Conservation (phyloP, 2,888 invertebrate species). For the Lasioglossum malachurum region DNA sequence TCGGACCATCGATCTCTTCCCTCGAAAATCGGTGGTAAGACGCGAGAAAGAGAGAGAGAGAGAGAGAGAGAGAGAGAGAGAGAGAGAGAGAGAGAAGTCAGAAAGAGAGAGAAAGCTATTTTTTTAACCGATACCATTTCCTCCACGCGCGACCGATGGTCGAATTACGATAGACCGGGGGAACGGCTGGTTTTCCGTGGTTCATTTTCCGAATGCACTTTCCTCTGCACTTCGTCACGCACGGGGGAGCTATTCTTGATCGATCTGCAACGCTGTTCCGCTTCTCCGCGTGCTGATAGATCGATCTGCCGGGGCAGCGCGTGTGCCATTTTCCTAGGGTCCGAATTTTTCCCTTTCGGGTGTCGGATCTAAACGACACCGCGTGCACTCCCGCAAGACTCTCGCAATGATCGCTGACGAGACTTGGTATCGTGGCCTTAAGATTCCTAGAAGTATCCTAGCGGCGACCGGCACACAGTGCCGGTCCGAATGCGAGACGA, state of each 20-base stretch:
- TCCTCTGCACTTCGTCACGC: conserved; percentile 22
- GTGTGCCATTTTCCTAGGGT: conserved; percentile 14
- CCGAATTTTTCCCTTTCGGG: background rate
- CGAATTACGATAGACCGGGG: background rate
- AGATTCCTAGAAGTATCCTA: conserved; percentile 60
- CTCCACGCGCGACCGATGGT: conserved; percentile 48
- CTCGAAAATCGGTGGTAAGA: conserved; percentile 19
- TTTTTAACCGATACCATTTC: conserved; percentile 61
- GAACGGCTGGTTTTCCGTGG: conserved; percentile 24
- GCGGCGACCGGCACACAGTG: conserved; percentile 35
- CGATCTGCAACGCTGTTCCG: background rate
- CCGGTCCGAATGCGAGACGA: conserved; percentile 16
- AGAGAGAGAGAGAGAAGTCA: conserved; percentile 29
- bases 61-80: conserved; percentile 25
- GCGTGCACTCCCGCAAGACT: conserved; percentile 45
- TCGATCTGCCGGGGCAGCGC: conserved; percentile 1
- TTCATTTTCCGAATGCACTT: conserved; percentile 45
- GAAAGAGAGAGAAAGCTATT: conserved; percentile 56
- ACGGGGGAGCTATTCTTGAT: background rate
- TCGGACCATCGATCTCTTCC: conserved; percentile 25
- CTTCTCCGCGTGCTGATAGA: background rate
- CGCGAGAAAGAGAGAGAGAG: conserved; percentile 20
- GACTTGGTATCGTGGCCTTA: conserved; percentile 70
- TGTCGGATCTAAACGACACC: conserved; percentile 6
- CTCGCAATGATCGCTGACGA: conserved; percentile 52